Evolutionary conservation across 1,140 invertebrate species (phyloP).

Genomic region (Brachionus rotundiformis): DNA sequence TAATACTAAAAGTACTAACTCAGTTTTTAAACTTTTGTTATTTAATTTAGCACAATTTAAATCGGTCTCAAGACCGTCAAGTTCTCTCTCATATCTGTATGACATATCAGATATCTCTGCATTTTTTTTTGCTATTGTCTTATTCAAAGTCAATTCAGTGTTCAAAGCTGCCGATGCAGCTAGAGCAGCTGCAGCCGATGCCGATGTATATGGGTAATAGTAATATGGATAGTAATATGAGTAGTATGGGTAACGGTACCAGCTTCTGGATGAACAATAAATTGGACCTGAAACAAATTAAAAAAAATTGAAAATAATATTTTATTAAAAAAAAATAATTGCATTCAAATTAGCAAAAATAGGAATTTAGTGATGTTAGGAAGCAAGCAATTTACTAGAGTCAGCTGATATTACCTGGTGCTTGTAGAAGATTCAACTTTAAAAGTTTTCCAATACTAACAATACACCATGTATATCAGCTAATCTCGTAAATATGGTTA

Average conservation of each 20-base stretch:
- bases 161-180: constrained; percentile 18
- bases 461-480: constrained; percentile 51
- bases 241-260: constrained; percentile 5
- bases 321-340: constrained; percentile 21
- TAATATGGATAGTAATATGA: constrained; percentile 33
- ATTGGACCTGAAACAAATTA: constrained; percentile 16
- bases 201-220: constrained; percentile 42
- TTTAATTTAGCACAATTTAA: constrained; percentile 57
- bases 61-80: constrained; percentile 59
- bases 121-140: not conserved
- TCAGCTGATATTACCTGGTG: constrained; percentile 53
- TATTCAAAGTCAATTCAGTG: constrained; percentile 21
- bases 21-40: constrained; percentile 59
- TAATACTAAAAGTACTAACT: constrained; percentile 59
- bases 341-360: constrained; percentile 44
- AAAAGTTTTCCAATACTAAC: constrained; percentile 36
- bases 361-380: not conserved
- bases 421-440: constrained; percentile 32
- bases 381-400: constrained; percentile 32
- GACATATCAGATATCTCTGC: constrained; percentile 59
- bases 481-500: constrained; percentile 48
- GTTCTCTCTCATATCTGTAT: constrained; percentile 60
- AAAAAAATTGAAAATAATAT: constrained; percentile 8
- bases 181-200: constrained; percentile 7
- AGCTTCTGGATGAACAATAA: constrained; percentile 16